Evolutionary conservation across 2,888 invertebrate species (phyloP).

Genomic region (Aspidapion aeneum): DNA sequence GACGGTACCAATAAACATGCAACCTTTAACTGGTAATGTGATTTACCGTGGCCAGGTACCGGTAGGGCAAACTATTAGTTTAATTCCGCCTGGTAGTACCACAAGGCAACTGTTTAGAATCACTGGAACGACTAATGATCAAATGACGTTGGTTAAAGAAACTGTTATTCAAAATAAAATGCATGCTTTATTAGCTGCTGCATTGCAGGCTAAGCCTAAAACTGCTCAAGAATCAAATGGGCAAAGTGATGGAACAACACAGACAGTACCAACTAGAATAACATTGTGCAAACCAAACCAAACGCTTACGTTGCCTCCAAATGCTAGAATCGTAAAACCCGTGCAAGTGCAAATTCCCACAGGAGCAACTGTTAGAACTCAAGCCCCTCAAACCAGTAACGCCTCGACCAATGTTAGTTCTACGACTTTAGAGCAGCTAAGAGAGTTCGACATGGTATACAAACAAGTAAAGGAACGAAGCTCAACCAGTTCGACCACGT

Average conservation of each 20-base stretch:
- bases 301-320: slow-evolving; percentile 11
- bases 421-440: slow-evolving; percentile 70
- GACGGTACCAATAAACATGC: slow-evolving; percentile 54
- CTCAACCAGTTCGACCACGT: slow-evolving; percentile 50
- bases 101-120: slow-evolving; percentile 46
- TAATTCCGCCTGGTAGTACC: slow-evolving; percentile 50
- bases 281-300: slow-evolving; percentile 20
- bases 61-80: slow-evolving; percentile 58
- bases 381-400: slow-evolving; percentile 43
- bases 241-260: slow-evolving; percentile 23
- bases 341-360: slow-evolving; percentile 57
- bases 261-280: slow-evolving; percentile 24
- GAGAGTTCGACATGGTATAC: slow-evolving; percentile 77
- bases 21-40: slow-evolving; percentile 64
- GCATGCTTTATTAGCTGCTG: slow-evolving; percentile 49
- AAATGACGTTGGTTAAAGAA: slow-evolving; percentile 47
- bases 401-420: slow-evolving; percentile 67
- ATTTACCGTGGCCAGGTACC: slow-evolving; percentile 72
- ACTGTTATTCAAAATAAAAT: slow-evolving; percentile 49
- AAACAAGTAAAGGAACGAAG: slow-evolving; percentile 78
- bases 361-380: slow-evolving; percentile 50
- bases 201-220: slow-evolving; percentile 46
- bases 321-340: slow-evolving; percentile 52
- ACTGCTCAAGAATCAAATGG: slow-evolving; percentile 31
- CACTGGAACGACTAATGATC: slow-evolving; percentile 46